Evolutionary conservation across 1,140 invertebrate genomes (phyloP), one percentile per base, ranked within the genome.

Genomic region (Drosophila neocordata): DNA sequence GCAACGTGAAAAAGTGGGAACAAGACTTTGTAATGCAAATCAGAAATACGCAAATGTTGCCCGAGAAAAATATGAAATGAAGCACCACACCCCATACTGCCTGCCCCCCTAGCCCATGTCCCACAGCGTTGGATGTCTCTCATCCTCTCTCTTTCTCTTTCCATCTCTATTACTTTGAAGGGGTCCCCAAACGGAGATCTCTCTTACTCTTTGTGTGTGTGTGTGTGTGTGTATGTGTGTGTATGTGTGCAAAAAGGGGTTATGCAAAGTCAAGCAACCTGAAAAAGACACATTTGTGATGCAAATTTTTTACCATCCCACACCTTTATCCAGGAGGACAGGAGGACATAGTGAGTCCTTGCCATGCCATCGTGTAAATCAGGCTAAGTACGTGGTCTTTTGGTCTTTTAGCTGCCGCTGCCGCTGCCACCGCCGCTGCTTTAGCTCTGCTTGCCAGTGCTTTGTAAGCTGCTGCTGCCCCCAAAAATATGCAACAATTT

Each of bases 201-300:
- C 41, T 20, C 15, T 48, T 9, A 20, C 9, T 0, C 8, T 38
- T 27, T 56, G 22, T 56, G 27, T 38, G 18, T 15, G 58, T 48
- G 44, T 48, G 57, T 79, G 70, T 56, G 55, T 64, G n/a, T n/a
- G n/a, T n/a, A n/a, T 38, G 18, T 15, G 58, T 48, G 44, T 48
- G 57, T 79, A 66, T 56, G 55, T 64, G 57, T 60, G 60, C 63
- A 64, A 60, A 77, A 88, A 89, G 76, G 83, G 83, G 83, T 88
- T 88, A 88, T 88, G 83, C 83, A 88, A 88, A 88, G 84, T 88
- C 83, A 88, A 88, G 83, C 83, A 88, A 88, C 83, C 83, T 88
- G 83, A 88, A 88, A 88, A 88, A 88, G 83, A 88, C 83, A 88
- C 83, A 88, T 88, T 88, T 88, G 83, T 83, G 84, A 88, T 88